phyloP scores from a whole-genome alignment of 2,113 vertebrate species.

The Nymphicus hollandicus region DNA sequence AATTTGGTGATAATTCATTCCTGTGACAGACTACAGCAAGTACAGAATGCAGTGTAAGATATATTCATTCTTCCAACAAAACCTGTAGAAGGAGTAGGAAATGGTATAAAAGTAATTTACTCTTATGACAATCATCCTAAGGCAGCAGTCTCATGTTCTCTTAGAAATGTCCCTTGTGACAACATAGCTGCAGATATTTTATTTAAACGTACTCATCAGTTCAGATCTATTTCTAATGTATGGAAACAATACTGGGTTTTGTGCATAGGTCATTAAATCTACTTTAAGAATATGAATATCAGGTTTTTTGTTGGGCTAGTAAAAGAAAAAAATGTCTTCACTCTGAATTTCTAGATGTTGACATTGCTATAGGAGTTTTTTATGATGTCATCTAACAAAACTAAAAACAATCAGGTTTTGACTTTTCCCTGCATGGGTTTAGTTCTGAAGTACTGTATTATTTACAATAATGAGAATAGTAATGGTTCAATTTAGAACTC shows the following conservation, averaged over 20 bases:
- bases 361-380: background rate
- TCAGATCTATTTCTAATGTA: constrained; percentile 1
- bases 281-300: background rate
- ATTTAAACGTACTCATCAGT: background rate
- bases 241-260: background rate
- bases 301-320: background rate
- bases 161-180: background rate
- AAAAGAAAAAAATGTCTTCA: background rate
- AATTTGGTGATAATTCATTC: constrained; percentile 63
- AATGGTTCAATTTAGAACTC: background rate
- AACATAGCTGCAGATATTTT: background rate
- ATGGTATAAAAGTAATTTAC: constrained; percentile 47
- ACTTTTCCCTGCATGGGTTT: background rate
- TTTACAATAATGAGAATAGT: background rate
- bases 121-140: background rate
- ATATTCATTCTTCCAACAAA: constrained; percentile 45
- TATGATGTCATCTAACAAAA: background rate
- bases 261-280: background rate
- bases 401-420: background rate
- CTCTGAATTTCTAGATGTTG: background rate
- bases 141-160: background rate
- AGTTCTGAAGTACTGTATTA: background rate
- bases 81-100: constrained; percentile 41
- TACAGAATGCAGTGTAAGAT: constrained; percentile 18
- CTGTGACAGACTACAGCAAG: constrained; percentile 47